Percentiles rank a stretch among this genome's conserved stretches.
Conservation (phyloP, 2,113 vertebrate species). For the Gopherus evgoodei region DNA sequence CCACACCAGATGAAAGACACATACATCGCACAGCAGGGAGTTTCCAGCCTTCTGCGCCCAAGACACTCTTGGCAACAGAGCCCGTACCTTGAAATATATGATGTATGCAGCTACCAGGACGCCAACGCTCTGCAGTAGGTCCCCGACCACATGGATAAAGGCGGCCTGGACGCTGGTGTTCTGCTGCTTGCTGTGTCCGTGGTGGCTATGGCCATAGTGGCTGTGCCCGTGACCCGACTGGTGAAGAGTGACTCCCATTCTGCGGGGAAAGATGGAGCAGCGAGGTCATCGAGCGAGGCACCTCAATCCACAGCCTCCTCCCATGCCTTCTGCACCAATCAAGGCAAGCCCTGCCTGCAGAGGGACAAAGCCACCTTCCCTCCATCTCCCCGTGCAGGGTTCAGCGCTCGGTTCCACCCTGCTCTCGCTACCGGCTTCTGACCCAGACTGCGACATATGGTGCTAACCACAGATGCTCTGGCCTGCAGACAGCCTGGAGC, state of each 20-base stretch:
- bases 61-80: neutral
- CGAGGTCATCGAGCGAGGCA: fast-evolving
- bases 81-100: slow-evolving; percentile 88
- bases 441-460: neutral
- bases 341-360: too few species aligned
- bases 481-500: neutral
- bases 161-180: slow-evolving; percentile 89
- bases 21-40: neutral
- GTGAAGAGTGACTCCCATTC: slow-evolving; percentile 91
- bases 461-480: neutral
- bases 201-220: neutral
- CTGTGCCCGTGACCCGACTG: slow-evolving; percentile 82
- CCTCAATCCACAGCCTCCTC: fast-evolving
- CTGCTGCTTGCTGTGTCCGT: slow-evolving; percentile 57
- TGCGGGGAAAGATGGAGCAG: neutral
- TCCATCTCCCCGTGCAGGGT: neutral
- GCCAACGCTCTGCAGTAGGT: slow-evolving; percentile 90
- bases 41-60: neutral
- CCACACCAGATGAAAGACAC: neutral
- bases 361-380: neutral
- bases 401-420: neutral
- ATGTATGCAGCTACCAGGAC: slow-evolving; percentile 87
- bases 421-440: neutral
- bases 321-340: neutral
- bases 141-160: slow-evolving; percentile 91